Evolutionary conservation across 1,140 invertebrate species (phyloP), one percentile per base, ranked within the genome.

Genomic region (Panagrolaimus sp.): DNA sequence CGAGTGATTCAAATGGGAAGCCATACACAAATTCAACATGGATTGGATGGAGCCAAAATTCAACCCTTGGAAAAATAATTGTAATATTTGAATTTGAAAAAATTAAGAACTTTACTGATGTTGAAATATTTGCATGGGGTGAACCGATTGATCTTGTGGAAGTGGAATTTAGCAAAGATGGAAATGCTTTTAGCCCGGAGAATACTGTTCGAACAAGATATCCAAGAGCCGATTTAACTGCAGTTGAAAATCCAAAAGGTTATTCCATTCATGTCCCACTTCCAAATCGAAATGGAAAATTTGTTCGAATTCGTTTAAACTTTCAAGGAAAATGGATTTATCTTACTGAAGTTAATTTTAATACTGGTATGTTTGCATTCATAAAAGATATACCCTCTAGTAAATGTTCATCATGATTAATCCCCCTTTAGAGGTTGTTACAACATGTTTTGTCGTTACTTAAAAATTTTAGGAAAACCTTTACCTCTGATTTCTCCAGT

Each of bases 321-420:
- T 71, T 71, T 53, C 25, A 45, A 25, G 11, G 16, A 14, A 47
- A 57, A 14, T 71, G 66, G 70, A 16, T 69, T 14, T 71, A 47
- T 53, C 61, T 71, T 20, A 71, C 46, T 8, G 70, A 71, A 53
- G 51, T 71, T 44, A 13, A 44, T 20, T 71, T 71, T 47, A 70
- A 46, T 61, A 70, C 63, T 25, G 65, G 68, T 70, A 23, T 72
- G 45, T 47, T 25, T 46, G 4, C 5, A 13, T 38, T 38, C 7
- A 7, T 4, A 38, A 38, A 4, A 2, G 31, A 38, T 38, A 38
- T 38, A 2, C 31, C 31, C 31, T 38, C 31, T 38, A 38, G 31
- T n/a, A n/a, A n/a, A n/a, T n/a, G 31, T 38, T 2, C 7, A 38
- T 38, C 7, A 38, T n/a, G n/a, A n/a, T n/a, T n/a, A n/a, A n/a